Evolutionary conservation across 2,888 invertebrate species (phyloP), one percentile per base, ranked within the genome.

Genomic region (Mythimna impura): DNA sequence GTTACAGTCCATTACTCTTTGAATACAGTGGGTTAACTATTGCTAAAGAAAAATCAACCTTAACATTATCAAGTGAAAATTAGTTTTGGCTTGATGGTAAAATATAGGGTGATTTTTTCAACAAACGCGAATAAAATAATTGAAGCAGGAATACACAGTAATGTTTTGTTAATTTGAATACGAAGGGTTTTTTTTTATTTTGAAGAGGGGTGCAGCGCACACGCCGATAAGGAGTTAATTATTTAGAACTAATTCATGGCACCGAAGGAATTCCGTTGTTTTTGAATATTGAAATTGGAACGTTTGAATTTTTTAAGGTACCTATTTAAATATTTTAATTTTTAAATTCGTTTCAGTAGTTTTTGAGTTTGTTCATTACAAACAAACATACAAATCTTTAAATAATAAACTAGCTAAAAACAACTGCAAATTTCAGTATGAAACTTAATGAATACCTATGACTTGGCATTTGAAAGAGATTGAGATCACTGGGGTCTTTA

Each of bases 101-200:
- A 67, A 79, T 62, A 58, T 73, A 81, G 84, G 83, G 84, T 81
- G 69, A 17, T 86, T 89, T 89, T 90, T 88, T 74, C 65, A 80
- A 80, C 61, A 81, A 80, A 84, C 76, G 90, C 83, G 91, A 91
- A 92, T 90, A 90, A 92, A 93, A 94, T 94, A 94, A 94, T 94
- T 93, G 92, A 91, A 92, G 91, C 87, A 71, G 91, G 91, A 94
- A 94, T 93, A 94, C 92, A 90, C 91, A 90, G 93, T 95, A 95
- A 95, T 95, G 95, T 93, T 95, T 94, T 95, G 95, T 95, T 95
- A 95, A 96, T 96, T 96, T 95, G 94, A 96, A 96, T 96, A 94
- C 87, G 88, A 90, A 91, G 94, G 89, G 87, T 89, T 90, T 90
- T 89, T 90, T 90, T 89, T 89, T 89, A 86, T 84, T 89, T 91